Evolutionary conservation across 2,797 vertebrate genomes (phyloP).

Genomic region (Sebastes jordani): DNA sequence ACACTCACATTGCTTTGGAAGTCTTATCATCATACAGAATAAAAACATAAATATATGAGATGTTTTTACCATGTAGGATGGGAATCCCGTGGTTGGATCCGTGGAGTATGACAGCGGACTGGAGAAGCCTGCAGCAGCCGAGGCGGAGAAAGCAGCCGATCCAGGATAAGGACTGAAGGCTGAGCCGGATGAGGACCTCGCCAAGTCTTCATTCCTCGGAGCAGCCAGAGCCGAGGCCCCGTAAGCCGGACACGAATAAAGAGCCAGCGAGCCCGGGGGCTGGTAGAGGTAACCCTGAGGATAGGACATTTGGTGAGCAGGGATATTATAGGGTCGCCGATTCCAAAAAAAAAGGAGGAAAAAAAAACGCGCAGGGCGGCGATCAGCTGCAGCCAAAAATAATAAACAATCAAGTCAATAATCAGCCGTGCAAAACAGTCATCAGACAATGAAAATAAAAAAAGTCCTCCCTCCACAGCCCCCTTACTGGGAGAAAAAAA

Average conservation of each 20-base stretch:
- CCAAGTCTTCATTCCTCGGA: slow-evolving; percentile 94
- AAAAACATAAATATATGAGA: neutral
- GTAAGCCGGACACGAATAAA: slow-evolving; percentile 96
- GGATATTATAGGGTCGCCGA: slow-evolving; percentile 57
- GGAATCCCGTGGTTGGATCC: slow-evolving; percentile 93
- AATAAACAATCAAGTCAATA: slow-evolving; percentile 75
- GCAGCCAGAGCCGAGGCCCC: slow-evolving; percentile 94
- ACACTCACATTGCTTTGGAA: neutral
- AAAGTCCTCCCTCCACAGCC: slow-evolving; percentile 77
- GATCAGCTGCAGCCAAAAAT: slow-evolving; percentile 58
- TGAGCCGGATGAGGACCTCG: slow-evolving; percentile 90
- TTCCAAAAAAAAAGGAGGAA: slow-evolving; percentile 68
- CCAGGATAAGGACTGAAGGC: slow-evolving; percentile 98
- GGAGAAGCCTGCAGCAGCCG: slow-evolving; percentile 91
- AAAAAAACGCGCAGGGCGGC: slow-evolving; percentile 61
- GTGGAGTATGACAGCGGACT: slow-evolving; percentile 94
- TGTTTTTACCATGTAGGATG: slow-evolving; percentile 96
- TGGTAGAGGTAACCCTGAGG: slow-evolving; percentile 99
- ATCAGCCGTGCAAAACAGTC: slow-evolving; percentile 74
- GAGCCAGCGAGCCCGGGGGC: slow-evolving; percentile 97
- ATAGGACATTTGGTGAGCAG: slow-evolving; percentile 94
- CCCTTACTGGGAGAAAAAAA: slow-evolving; percentile 79
- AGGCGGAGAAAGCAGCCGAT: slow-evolving; percentile 95
- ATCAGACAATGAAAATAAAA: slow-evolving; percentile 73
- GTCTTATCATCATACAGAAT: neutral